Conservation (phyloP, 2,888 invertebrate species). For the Melipona bicolor region DNA sequence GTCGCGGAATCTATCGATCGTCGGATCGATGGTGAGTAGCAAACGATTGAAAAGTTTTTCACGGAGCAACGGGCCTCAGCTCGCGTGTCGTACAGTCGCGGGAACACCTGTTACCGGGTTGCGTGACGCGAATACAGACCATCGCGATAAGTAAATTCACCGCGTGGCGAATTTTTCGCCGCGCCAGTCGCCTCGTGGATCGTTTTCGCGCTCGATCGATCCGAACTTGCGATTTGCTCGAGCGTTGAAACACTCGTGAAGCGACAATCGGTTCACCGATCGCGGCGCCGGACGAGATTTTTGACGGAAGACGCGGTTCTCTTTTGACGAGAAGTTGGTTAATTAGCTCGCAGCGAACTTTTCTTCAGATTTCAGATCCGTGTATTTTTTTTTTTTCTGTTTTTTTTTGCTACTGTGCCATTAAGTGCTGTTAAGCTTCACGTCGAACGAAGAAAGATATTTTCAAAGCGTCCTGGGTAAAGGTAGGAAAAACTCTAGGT, state of each 20-base stretch:
- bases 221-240: constrained; percentile 38
- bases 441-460: no score
- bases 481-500: background rate
- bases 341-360: background rate
- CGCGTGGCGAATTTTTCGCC: constrained; percentile 37
- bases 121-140: constrained; percentile 63
- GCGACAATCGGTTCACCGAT: constrained; percentile 32
- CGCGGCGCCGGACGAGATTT: constrained; percentile 24
- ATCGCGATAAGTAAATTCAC: constrained; percentile 55
- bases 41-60: constrained; percentile 16
- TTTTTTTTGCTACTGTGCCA: no score
- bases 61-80: constrained; percentile 7
- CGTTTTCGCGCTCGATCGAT: constrained; percentile 33
- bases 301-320: background rate
- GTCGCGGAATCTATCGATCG: constrained; percentile 42
- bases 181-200: constrained; percentile 28
- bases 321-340: background rate
- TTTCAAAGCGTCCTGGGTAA: background rate
- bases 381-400: no score
- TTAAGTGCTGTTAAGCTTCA: no score
- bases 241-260: constrained; percentile 28
- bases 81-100: constrained; percentile 46
- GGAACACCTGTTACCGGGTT: constrained; percentile 64
- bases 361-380: background rate
- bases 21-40: constrained; percentile 5